Conservation (phyloP, 2,113 vertebrate genomes). For the Neodon shergylaensis region DNA sequence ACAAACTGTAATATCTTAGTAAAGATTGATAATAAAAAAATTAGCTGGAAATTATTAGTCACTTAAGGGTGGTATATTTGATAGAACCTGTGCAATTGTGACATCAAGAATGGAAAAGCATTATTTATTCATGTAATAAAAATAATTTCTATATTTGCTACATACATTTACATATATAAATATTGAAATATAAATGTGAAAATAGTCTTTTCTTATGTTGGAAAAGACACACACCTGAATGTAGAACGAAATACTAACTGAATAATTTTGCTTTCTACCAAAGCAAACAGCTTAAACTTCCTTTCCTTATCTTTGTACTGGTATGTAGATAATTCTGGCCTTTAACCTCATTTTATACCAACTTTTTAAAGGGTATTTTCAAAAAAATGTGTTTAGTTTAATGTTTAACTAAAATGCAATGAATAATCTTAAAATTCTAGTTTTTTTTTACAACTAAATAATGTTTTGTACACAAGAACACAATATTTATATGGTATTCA, state of each 20-base stretch:
- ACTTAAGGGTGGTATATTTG: not conserved
- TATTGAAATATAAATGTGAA: not conserved
- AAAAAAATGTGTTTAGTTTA: constrained; percentile 8
- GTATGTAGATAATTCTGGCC: not conserved
- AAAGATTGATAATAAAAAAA: not conserved
- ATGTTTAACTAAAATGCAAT: not conserved
- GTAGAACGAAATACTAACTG: not conserved
- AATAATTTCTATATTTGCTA: not conserved
- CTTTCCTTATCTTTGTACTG: not conserved
- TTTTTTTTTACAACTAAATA: not conserved
- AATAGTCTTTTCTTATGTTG: not conserved
- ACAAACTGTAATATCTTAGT: not conserved
- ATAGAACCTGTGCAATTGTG: not conserved
- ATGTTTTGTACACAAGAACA: constrained; percentile 51
- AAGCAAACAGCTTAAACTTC: not conserved
- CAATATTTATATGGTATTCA: constrained; percentile 65
- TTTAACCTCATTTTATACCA: not conserved
- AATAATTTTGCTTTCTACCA: not conserved
- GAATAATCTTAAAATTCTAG: constrained; percentile 45
- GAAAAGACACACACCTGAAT: not conserved
- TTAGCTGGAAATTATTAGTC: not conserved
- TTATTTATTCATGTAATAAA: not conserved
- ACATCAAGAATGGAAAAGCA: not conserved
- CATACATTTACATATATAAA: not conserved
- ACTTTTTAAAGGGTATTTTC: not conserved